These are phyloP conservation scores for Andrena bucephala DNA, from an alignment of 2,888 invertebrate species.

Conservation along the genomic window DNA sequence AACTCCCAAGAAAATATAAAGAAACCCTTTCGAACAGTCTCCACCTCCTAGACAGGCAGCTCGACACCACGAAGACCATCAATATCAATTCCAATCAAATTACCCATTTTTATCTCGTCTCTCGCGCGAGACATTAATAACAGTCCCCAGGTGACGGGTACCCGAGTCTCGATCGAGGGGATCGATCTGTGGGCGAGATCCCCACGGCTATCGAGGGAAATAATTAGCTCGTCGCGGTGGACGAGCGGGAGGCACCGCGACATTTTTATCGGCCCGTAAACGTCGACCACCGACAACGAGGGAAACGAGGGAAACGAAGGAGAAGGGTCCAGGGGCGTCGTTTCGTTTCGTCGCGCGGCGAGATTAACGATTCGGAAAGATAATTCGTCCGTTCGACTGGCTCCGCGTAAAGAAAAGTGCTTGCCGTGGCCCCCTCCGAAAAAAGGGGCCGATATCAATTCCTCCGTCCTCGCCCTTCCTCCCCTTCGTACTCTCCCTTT, in stretches of 20 bases:
- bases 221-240: conserved; percentile 48
- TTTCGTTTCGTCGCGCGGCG: conserved; percentile 63
- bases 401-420: conserved; percentile 49
- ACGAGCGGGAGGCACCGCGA: conserved; percentile 26
- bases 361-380: conserved; percentile 77
- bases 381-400: conserved; percentile 69
- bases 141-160: conserved; percentile 18
- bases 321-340: conserved; percentile 31
- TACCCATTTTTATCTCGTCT: conserved; percentile 21
- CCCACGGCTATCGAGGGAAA: conserved; percentile 42
- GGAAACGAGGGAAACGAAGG: conserved; percentile 7
- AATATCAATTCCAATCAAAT: conserved; percentile 40
- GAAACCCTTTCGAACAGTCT: not conserved
- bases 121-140: conserved; percentile 29
- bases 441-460: conserved; percentile 66
- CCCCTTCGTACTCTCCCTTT: not conserved
- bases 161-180: conserved; percentile 31
- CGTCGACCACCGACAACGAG: conserved; percentile 20
- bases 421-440: conserved; percentile 15
- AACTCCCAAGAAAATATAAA: not conserved
- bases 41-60: not conserved
- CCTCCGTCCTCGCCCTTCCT: conserved; percentile 6
- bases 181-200: conserved; percentile 8
- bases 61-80: conserved; percentile 1
- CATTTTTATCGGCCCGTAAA: conserved; percentile 55